These are phyloP conservation scores for Siniperca obscura DNA, from an alignment of 2,797 vertebrate species.

Conservation along the genomic window DNA sequence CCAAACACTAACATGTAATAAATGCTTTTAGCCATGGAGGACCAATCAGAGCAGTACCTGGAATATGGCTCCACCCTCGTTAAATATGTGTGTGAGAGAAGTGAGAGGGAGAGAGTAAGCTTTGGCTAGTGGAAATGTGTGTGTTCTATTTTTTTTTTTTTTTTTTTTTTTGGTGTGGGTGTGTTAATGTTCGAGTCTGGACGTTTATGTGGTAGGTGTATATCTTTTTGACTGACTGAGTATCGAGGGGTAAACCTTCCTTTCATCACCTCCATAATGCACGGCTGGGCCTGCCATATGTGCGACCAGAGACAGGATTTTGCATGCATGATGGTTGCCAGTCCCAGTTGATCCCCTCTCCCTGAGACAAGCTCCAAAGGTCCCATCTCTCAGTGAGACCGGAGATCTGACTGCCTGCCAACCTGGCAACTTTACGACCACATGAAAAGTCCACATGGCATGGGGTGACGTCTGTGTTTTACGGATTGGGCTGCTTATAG, in stretches of 20 bases:
- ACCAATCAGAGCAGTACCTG: slow-evolving; percentile 6
- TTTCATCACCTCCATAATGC: slow-evolving; percentile 62
- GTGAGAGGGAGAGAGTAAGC: not conserved
- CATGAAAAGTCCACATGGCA: slow-evolving; percentile 44
- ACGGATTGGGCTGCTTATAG: slow-evolving; percentile 5
- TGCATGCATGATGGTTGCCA: slow-evolving; percentile 62
- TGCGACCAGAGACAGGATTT: slow-evolving; percentile 62
- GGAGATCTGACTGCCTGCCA: slow-evolving; percentile 62
- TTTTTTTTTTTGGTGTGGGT: not conserved
- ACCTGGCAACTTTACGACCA: slow-evolving; percentile 55
- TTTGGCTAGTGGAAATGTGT: slow-evolving; percentile 29
- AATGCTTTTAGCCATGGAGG: not conserved
- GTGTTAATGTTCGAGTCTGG: slow-evolving; percentile 1
- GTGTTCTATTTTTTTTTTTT: not conserved
- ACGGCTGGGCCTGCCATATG: slow-evolving; percentile 56
- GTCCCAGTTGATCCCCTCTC: slow-evolving; percentile 67
- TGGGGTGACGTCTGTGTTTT: slow-evolving; percentile 44
- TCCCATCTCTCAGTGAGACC: slow-evolving; percentile 62
- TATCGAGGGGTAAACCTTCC: slow-evolving; percentile 37
- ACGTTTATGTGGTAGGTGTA: slow-evolving; percentile 9
- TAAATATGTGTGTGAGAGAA: not conserved
- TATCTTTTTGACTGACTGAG: slow-evolving; percentile 37
- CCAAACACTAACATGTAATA: not conserved
- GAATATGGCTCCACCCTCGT: not conserved
- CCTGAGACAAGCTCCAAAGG: slow-evolving; percentile 59